phyloP scores from a whole-genome alignment of 2,797 vertebrate genomes.

The Lacerta viridis region DNA sequence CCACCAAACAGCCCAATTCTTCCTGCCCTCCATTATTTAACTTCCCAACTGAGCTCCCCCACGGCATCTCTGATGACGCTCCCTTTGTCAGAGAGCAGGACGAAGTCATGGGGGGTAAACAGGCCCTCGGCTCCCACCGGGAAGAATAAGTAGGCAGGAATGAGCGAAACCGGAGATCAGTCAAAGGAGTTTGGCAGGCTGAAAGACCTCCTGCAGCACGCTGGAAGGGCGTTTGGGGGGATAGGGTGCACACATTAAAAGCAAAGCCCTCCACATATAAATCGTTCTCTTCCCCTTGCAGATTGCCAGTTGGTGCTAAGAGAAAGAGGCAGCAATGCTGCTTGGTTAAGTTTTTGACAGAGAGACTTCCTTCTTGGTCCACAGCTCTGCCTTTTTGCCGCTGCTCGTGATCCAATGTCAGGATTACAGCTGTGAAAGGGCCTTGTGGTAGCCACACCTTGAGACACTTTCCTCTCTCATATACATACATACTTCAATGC shows the following conservation, averaged over 20 bases:
- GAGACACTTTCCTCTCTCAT: too few relatives aligned
- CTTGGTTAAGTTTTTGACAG: too few relatives aligned
- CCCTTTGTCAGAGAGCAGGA: conserved; percentile 44
- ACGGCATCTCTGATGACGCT: conserved; percentile 9
- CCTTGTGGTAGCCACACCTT: too few relatives aligned
- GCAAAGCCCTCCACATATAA: neutral
- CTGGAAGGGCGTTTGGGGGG: neutral
- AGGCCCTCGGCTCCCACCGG: conserved; percentile 6
- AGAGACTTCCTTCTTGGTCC: too few relatives aligned
- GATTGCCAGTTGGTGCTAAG: neutral
- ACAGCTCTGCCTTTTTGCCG: too few relatives aligned
- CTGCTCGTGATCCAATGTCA: too few relatives aligned
- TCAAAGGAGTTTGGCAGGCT: conserved; percentile 39
- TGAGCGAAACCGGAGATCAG: conserved; percentile 43
- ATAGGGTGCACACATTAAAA: neutral
- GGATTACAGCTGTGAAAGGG: too few relatives aligned
- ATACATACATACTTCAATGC: too few relatives aligned
- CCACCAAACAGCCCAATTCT: neutral
- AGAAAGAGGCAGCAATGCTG: too few relatives aligned
- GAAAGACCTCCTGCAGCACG: conserved; percentile 43
- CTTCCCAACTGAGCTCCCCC: conserved; percentile 42
- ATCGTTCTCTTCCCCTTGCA: neutral
- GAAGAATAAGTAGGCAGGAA: conserved; percentile 13
- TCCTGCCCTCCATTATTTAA: conserved; percentile 31
- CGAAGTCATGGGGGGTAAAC: conserved; percentile 52